Evolutionary conservation across 2,888 invertebrate genomes (phyloP).

Genomic region (Idaea dimidiata): DNA sequence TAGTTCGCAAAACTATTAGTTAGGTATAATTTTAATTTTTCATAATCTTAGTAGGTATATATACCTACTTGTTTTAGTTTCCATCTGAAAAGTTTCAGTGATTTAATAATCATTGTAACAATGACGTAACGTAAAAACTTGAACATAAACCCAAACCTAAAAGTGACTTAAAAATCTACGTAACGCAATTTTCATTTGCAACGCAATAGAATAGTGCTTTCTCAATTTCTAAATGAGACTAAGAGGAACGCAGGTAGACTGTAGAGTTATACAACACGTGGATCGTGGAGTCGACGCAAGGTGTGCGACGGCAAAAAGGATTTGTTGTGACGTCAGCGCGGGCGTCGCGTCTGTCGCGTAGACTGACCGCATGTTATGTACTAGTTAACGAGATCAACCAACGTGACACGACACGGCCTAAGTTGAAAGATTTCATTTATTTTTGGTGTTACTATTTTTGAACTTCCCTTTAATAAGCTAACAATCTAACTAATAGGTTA

Average conservation of each 20-base stretch:
- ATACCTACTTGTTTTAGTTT: no score
- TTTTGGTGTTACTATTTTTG: background rate
- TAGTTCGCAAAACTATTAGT: no score
- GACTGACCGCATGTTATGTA: conserved; percentile 28
- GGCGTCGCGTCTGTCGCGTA: no score
- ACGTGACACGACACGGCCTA: conserved; percentile 40
- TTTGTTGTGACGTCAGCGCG: conserved; percentile 39
- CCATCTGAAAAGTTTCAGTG: no score
- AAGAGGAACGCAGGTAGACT: background rate
- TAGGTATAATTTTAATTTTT: no score
- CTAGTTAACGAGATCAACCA: conserved; percentile 64
- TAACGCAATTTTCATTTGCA: background rate
- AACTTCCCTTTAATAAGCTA: no score
- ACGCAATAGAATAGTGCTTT: conserved; percentile 10
- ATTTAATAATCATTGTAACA: no score
- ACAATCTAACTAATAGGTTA: no score
- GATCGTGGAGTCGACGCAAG: conserved; percentile 37
- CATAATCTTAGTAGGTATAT: no score
- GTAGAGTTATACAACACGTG: conserved; percentile 51
- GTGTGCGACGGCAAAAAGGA: conserved; percentile 38
- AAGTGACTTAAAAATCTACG: no score
- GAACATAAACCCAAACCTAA: no score
- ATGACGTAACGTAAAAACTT: no score
- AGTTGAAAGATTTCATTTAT: conserved; percentile 13
- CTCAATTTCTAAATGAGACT: background rate